Evolutionary conservation across 2,113 vertebrate genomes (phyloP).

Genomic region (Bubalus kerabau): DNA sequence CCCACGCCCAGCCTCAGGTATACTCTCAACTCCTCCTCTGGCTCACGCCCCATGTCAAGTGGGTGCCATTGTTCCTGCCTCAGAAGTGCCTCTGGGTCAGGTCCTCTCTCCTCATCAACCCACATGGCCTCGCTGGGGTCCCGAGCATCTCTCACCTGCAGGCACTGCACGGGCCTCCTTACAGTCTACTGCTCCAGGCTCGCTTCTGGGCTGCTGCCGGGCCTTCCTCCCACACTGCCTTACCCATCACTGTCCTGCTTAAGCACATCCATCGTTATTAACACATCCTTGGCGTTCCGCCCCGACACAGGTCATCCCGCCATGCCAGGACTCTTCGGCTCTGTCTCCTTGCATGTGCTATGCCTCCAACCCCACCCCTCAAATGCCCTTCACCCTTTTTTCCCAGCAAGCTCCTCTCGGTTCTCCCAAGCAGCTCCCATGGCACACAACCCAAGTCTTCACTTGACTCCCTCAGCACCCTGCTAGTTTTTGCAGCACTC

Average conservation of each 20-base stretch:
- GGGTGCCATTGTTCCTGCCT: not conserved
- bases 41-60: rapidly evolving
- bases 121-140: rapidly evolving
- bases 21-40: not conserved
- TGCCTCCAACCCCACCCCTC: not conserved
- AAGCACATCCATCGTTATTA: not conserved
- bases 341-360: rapidly evolving
- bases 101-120: not conserved
- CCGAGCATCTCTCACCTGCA: not conserved
- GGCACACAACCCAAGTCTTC: not conserved
- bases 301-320: not conserved
- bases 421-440: not conserved
- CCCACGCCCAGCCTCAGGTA: too few species aligned
- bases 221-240: not conserved
- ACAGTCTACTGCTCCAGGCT: not conserved
- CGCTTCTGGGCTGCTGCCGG: rapidly evolving
- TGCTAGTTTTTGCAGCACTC: not conserved
- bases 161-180: not conserved
- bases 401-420: too few species aligned
- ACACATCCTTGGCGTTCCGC: not conserved
- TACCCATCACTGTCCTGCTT: not conserved
- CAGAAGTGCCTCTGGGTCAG: rapidly evolving
- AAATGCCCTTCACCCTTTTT: not conserved
- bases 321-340: not conserved
- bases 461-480: not conserved